These are phyloP conservation scores for Fulica atra DNA, from an alignment of 2,113 vertebrate species.

Conservation along the genomic window DNA sequence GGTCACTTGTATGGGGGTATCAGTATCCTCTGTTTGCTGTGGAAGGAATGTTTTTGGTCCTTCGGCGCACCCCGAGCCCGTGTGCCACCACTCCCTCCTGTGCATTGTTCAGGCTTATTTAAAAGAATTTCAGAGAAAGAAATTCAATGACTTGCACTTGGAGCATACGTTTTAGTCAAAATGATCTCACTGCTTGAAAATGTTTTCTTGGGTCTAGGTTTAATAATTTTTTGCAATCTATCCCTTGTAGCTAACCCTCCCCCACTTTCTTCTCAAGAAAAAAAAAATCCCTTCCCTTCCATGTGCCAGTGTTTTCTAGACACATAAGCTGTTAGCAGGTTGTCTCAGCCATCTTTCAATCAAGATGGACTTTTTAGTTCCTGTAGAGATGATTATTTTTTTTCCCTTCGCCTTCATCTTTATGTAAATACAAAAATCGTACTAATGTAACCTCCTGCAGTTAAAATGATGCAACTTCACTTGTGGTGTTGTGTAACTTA, in stretches of 20 bases:
- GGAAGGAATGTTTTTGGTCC: not conserved
- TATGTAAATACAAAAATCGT: conserved; percentile 52
- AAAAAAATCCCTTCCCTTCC: conserved; percentile 25
- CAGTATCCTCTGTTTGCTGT: not conserved
- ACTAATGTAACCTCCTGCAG: conserved; percentile 54
- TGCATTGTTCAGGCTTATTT: not conserved
- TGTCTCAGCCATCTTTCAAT: conserved; percentile 65
- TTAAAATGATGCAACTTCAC: not conserved
- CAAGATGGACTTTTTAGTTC: conserved; percentile 66
- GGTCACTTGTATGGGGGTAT: not conserved
- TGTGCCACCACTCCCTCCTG: not conserved
- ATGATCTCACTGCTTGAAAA: conserved; percentile 50
- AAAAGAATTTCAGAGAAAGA: not conserved
- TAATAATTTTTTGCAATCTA: conserved; percentile 53
- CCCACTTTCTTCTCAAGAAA: conserved; percentile 19
- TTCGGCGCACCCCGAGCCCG: rapidly evolving
- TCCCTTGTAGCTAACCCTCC: conserved; percentile 43
- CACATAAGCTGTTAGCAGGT: conserved; percentile 58
- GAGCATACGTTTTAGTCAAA: not conserved
- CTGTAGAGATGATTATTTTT: conserved; percentile 16
- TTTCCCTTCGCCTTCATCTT: conserved; percentile 33
- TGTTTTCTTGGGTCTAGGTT: conserved; percentile 48
- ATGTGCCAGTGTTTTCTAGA: conserved; percentile 60
- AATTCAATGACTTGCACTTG: conserved; percentile 12
- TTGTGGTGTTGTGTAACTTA: conserved; percentile 27